A percentile compares a stretch with the other conserved stretches of the same genome.
Evolutionary conservation across 2,113 vertebrate genomes (phyloP).

Genomic region (Vicugna pacos): DNA sequence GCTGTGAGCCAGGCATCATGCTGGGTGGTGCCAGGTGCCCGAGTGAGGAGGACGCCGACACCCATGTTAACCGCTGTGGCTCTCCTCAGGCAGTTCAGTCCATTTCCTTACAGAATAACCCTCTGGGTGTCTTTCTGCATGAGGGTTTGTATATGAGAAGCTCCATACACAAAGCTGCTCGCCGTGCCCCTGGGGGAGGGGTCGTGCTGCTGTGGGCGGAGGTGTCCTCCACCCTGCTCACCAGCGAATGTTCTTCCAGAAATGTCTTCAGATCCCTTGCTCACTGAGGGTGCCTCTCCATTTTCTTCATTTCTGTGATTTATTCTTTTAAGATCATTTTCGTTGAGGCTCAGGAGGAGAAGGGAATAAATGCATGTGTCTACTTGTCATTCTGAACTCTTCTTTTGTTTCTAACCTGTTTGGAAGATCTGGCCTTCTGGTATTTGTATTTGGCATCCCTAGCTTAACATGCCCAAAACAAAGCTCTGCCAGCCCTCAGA

Average conservation of each 20-base stretch:
- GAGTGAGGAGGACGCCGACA: not conserved
- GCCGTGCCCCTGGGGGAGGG: not conserved
- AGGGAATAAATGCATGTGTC: not conserved
- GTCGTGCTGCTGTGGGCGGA: not conserved
- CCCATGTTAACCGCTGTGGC: not conserved
- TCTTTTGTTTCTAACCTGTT: not conserved
- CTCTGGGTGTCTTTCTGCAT: not conserved
- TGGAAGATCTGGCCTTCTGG: not conserved
- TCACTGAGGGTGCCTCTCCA: not conserved
- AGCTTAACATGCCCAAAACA: not conserved
- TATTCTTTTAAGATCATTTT: not conserved
- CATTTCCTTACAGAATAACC: not conserved
- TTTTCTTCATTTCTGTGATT: not conserved
- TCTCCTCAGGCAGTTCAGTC: not conserved
- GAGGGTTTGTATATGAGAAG: not conserved
- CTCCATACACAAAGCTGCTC: not conserved
- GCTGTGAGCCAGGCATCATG: fast-evolving
- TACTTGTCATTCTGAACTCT: not conserved
- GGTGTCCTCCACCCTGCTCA: not conserved
- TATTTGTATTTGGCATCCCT: not conserved
- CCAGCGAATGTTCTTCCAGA: not conserved
- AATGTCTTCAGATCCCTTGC: not conserved
- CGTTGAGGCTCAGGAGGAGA: not conserved
- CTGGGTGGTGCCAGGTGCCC: not conserved
- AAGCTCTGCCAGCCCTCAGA: not conserved